Percentiles rank a stretch among this genome's conserved stretches.
These are phyloP conservation scores for Pachypsylla venusta DNA, from an alignment of 1,140 invertebrate species.

Conservation along the genomic window DNA sequence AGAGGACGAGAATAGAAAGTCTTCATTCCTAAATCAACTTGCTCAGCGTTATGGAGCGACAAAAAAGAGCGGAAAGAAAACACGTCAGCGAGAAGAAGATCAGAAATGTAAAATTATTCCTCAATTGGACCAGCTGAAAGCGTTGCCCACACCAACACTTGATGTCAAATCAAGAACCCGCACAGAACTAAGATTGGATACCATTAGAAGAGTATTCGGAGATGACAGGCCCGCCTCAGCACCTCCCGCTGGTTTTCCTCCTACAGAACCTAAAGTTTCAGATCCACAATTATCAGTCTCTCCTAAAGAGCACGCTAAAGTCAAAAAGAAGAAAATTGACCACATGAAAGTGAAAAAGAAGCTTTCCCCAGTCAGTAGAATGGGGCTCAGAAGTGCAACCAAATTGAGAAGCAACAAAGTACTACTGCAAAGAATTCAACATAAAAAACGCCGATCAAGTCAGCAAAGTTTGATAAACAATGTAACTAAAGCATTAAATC, in stretches of 20 bases:
- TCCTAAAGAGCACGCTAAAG: constrained; percentile 29
- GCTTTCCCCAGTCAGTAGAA: constrained; percentile 15
- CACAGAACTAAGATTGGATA: neutral
- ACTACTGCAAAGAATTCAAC: constrained; percentile 25
- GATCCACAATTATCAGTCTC: neutral
- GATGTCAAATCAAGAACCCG: neutral
- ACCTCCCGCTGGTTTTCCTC: constrained; percentile 36
- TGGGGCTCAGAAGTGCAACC: constrained; percentile 18
- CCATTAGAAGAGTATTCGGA: constrained; percentile 43
- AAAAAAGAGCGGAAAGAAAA: constrained; percentile 34
- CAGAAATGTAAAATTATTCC: neutral
- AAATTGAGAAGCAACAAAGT: constrained; percentile 39
- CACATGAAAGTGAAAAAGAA: constrained; percentile 14
- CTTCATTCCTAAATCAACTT: constrained; percentile 45
- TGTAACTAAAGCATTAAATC: neutral
- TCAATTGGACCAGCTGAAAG: constrained; percentile 19
- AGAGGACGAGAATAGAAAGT: constrained; percentile 33
- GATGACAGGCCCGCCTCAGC: constrained; percentile 50
- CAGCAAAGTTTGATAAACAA: neutral
- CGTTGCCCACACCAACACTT: constrained; percentile 13
- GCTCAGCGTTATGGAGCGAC: constrained; percentile 42
- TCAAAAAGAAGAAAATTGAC: neutral
- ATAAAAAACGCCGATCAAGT: neutral
- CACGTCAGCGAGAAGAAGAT: neutral
- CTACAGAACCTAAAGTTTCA: constrained; percentile 30